phyloP scores from a whole-genome alignment of 35 echinoderm and acorn worm genomes.

The Eucidaris tribuloides region DNA sequence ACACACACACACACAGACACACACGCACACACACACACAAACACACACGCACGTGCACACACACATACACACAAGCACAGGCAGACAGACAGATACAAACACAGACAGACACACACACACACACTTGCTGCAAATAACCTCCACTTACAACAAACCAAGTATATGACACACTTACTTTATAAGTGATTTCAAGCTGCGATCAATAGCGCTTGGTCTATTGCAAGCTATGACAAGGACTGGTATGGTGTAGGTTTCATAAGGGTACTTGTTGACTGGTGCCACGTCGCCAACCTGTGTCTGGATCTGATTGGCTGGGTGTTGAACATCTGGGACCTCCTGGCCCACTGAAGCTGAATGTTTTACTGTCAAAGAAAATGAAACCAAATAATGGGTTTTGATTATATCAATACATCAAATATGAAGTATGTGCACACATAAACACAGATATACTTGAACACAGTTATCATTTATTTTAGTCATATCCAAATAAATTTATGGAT shows the following conservation, averaged over 20 bases:
- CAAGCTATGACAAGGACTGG: conserved; percentile 89
- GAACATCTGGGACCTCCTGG: not conserved
- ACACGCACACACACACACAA: too few species aligned
- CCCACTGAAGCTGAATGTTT: not conserved
- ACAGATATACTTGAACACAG: not conserved
- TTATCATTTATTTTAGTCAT: not conserved
- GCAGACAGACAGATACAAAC: not conserved
- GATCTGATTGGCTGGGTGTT: not conserved
- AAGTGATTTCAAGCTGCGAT: conserved; percentile 67
- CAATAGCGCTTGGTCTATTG: conserved; percentile 84
- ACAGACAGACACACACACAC: not conserved
- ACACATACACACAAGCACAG: not conserved
- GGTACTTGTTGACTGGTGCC: conserved; percentile 6
- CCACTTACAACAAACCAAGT: too few species aligned
- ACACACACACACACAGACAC: not conserved
- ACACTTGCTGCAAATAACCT: not conserved
- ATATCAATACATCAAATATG: not conserved
- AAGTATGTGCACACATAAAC: not conserved
- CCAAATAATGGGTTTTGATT: not conserved
- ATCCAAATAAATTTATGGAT: too few species aligned
- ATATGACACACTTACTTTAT: conserved; percentile 67
- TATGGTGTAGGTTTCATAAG: conserved; percentile 54
- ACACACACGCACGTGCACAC: too few species aligned
- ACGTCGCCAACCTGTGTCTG: conserved; percentile 11
- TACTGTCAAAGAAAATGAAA: not conserved